These are phyloP conservation scores for Paramormyrops kingsleyae DNA, from an alignment of 2,113 vertebrate species.

Conservation along the genomic window DNA sequence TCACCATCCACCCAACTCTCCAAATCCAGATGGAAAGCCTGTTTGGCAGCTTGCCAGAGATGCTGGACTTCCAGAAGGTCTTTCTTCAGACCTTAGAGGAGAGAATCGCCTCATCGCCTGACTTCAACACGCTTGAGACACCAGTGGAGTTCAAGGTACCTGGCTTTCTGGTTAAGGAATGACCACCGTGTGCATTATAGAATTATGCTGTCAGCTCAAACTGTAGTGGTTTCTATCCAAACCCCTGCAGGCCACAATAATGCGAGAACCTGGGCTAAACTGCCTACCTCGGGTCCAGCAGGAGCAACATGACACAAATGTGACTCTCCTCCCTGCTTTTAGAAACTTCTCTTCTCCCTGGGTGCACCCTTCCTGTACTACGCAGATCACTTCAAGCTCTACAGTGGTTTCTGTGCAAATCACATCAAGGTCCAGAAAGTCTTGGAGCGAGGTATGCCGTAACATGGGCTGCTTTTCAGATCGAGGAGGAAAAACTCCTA, in stretches of 20 bases:
- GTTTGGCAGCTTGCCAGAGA: constrained; percentile 92
- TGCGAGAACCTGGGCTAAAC: neutral
- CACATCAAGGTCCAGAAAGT: constrained; percentile 98
- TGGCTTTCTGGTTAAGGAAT: neutral
- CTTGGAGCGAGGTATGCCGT: constrained; percentile 80
- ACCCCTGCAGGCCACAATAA: neutral
- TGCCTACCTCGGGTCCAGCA: neutral
- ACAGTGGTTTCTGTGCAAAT: constrained; percentile 96
- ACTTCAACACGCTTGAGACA: constrained; percentile 81
- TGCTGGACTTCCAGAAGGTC: constrained; percentile 94
- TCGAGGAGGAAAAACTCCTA: neutral
- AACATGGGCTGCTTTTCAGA: neutral
- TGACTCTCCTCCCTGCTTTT: constrained; percentile 36
- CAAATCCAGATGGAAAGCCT: constrained; percentile 86
- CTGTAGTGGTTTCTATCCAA: neutral
- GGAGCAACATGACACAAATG: too few species aligned
- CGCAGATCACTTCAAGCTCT: constrained; percentile 96
- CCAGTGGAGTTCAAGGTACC: constrained; percentile 85
- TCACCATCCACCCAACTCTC: neutral
- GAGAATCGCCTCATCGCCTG: constrained; percentile 78
- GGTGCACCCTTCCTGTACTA: constrained; percentile 97
- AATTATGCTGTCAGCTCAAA: neutral
- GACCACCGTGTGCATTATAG: neutral
- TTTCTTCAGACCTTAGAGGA: constrained; percentile 94
- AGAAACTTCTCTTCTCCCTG: constrained; percentile 94